These are phyloP conservation scores for Ctenoplectra terminalis DNA, from an alignment of 1,140 invertebrate genomes.

Conservation along the genomic window DNA sequence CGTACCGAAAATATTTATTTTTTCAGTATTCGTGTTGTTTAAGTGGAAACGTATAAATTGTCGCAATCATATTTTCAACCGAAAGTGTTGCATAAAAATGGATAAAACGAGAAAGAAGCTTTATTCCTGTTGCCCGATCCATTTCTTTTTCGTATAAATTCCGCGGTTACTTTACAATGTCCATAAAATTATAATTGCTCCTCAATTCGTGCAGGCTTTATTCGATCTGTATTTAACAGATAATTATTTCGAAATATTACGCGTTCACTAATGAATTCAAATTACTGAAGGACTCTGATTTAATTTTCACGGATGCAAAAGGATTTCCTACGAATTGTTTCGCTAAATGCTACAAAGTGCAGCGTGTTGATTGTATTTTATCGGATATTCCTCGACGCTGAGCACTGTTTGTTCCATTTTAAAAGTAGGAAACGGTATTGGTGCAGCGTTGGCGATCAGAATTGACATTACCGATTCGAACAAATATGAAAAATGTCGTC, in stretches of 20 bases:
- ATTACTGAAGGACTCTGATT: not conserved
- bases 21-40: too few species aligned
- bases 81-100: not conserved
- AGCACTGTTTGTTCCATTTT: not conserved
- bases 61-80: too few species aligned
- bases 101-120: too few species aligned
- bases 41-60: not conserved
- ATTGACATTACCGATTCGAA: slow-evolving; percentile 47
- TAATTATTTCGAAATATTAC: not conserved
- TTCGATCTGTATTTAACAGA: not conserved
- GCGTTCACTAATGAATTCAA: not conserved
- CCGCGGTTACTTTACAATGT: too few species aligned
- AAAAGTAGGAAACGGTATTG: not conserved
- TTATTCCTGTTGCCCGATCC: not conserved
- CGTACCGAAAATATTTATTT: not conserved
- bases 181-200: slow-evolving; percentile 7
- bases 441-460: not conserved
- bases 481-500: slow-evolving; percentile 41
- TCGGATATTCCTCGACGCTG: too few species aligned
- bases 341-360: not conserved
- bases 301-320: not conserved
- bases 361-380: slow-evolving; percentile 36
- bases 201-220: not conserved
- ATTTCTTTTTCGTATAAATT: not conserved
- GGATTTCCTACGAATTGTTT: not conserved